phyloP scores from a whole-genome alignment of 2,888 invertebrate genomes.

The Graphium colonna region DNA sequence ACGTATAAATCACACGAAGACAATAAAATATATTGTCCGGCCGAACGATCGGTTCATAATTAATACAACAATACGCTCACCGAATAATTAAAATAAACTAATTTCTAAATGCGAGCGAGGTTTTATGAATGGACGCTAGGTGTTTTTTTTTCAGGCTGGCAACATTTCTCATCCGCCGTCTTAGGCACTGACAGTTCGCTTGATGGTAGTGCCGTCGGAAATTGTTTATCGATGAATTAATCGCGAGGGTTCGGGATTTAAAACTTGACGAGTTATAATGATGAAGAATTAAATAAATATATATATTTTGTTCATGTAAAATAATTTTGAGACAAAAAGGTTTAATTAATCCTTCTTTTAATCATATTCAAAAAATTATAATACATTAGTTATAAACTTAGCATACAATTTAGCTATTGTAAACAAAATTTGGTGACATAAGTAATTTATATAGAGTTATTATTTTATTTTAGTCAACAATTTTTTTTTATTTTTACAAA shows the following conservation, averaged over 20 bases:
- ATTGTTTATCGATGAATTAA: constrained; percentile 17
- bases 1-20: constrained; percentile 75
- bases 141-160: constrained; percentile 57
- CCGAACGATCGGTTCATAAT: constrained; percentile 57
- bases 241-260: background rate
- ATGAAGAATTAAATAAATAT: background rate
- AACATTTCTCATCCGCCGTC: constrained; percentile 72
- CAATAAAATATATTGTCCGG: constrained; percentile 78
- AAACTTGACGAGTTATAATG: constrained; percentile 29
- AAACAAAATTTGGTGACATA: no score
- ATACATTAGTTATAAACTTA: no score
- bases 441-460: no score
- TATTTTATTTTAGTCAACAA: no score
- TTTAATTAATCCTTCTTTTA: no score
- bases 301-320: no score
- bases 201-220: constrained; percentile 43
- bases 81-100: constrained; percentile 78
- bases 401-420: no score
- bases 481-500: no score
- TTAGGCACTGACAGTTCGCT: constrained; percentile 66
- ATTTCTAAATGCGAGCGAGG: constrained; percentile 66
- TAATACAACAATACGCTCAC: constrained; percentile 74
- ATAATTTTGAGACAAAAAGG: no score
- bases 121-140: constrained; percentile 69
- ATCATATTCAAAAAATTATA: no score